phyloP scores from a whole-genome alignment of 2,113 vertebrate species.

The Sinocyclocheilus anophthalmus region DNA sequence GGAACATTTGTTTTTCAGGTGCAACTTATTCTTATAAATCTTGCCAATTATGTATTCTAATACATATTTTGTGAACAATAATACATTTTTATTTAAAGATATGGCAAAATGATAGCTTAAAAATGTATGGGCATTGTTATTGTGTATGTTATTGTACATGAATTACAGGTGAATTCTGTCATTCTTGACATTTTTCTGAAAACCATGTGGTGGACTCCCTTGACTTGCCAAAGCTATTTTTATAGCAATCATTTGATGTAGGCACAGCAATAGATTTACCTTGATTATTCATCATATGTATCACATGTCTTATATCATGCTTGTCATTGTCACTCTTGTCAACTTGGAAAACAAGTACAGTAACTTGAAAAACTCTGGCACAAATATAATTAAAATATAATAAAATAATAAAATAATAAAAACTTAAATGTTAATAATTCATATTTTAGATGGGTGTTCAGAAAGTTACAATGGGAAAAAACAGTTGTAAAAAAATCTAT shows the following conservation, averaged over 20 bases:
- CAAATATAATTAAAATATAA: background rate
- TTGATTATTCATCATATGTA: background rate
- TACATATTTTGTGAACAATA: background rate
- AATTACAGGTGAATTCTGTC: background rate
- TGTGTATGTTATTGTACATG: background rate
- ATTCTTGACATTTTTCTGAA: background rate
- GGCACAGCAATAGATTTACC: background rate
- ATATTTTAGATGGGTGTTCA: background rate
- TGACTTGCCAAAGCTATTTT: background rate
- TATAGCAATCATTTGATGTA: background rate
- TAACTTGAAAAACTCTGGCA: background rate
- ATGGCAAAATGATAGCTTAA: background rate
- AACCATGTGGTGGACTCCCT: background rate
- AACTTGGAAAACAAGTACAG: background rate
- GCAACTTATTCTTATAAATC: background rate
- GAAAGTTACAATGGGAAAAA: background rate
- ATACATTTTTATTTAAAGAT: background rate
- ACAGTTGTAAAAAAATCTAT: background rate
- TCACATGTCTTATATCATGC: background rate
- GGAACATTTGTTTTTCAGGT: background rate
- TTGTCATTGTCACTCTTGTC: background rate
- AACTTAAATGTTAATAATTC: background rate
- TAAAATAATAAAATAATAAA: too few relatives aligned
- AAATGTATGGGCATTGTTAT: background rate
- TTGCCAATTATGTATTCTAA: background rate